Evolutionary conservation across 2,888 invertebrate species (phyloP).

Genomic region (Aplocera efformata): DNA sequence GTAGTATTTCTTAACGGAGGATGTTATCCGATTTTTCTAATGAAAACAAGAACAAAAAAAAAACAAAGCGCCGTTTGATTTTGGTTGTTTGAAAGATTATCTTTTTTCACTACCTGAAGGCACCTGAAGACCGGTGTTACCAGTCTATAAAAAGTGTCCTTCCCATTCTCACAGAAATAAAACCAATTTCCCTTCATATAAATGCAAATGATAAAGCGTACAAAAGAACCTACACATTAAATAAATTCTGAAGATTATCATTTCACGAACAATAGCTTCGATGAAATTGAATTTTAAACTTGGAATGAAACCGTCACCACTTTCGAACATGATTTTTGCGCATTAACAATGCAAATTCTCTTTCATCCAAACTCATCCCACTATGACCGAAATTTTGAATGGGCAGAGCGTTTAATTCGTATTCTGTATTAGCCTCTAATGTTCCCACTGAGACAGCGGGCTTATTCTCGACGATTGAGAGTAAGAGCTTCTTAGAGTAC

Average conservation of each 20-base stretch:
- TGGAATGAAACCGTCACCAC: slow-evolving; percentile 42
- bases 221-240: slow-evolving; percentile 28
- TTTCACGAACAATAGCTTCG: slow-evolving; percentile 36
- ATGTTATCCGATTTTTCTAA: too few species aligned
- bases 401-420: slow-evolving; percentile 5
- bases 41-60: too few species aligned
- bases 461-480: too few species aligned
- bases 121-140: too few species aligned
- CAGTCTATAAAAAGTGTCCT: not conserved
- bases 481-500: too few species aligned
- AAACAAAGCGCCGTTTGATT: too few species aligned
- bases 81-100: too few species aligned
- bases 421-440: too few species aligned
- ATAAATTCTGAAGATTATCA: slow-evolving; percentile 39
- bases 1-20: too few species aligned
- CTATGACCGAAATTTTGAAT: slow-evolving; percentile 22
- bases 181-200: slow-evolving; percentile 29
- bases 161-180: slow-evolving; percentile 8
- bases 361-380: slow-evolving; percentile 50
- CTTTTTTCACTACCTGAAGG: too few species aligned
- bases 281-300: slow-evolving; percentile 47
- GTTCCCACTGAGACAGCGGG: too few species aligned
- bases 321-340: slow-evolving; percentile 29
- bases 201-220: slow-evolving; percentile 39
- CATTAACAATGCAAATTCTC: slow-evolving; percentile 52